phyloP scores from a whole-genome alignment of 1,140 invertebrate genomes.

The Bactericera cockerelli region DNA sequence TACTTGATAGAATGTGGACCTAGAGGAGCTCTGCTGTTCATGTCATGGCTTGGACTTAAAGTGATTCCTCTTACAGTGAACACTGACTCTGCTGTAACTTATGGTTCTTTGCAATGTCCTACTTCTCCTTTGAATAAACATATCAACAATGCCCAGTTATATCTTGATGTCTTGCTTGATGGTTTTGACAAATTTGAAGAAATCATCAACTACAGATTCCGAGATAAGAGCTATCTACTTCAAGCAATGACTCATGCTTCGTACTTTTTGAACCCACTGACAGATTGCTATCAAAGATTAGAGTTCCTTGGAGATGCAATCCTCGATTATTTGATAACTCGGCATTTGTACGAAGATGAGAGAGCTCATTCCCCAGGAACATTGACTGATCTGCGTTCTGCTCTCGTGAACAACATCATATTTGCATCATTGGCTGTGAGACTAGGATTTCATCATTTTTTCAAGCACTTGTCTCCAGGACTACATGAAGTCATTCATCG shows the following conservation, averaged over 20 bases:
- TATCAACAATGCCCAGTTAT: constrained; percentile 13
- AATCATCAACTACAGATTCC: constrained; percentile 48
- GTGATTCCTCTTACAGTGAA: constrained; percentile 50
- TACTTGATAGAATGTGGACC: constrained; percentile 92
- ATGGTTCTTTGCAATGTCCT: constrained; percentile 11
- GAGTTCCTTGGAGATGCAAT: constrained; percentile 95
- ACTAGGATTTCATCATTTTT: constrained; percentile 56
- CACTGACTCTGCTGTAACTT: background rate
- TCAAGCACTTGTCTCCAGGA: constrained; percentile 43
- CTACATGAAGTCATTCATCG: constrained; percentile 52
- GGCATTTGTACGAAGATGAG: constrained; percentile 65
- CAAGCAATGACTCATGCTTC: constrained; percentile 89
- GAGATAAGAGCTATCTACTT: constrained; percentile 42
- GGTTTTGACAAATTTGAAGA: constrained; percentile 35
- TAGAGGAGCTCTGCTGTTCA: constrained; percentile 82
- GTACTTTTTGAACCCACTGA: constrained; percentile 66
- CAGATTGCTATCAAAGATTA: constrained; percentile 81
- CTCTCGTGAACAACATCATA: constrained; percentile 89
- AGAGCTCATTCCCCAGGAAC: constrained; percentile 56
- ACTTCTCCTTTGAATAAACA: constrained; percentile 16
- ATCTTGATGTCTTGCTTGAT: constrained; percentile 15
- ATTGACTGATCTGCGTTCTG: constrained; percentile 79
- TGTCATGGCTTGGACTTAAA: constrained; percentile 92
- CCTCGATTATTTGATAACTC: constrained; percentile 81
- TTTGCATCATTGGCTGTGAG: constrained; percentile 81